These are phyloP conservation scores for Naja naja DNA, from an alignment of 2,113 vertebrate genomes.

Conservation along the genomic window DNA sequence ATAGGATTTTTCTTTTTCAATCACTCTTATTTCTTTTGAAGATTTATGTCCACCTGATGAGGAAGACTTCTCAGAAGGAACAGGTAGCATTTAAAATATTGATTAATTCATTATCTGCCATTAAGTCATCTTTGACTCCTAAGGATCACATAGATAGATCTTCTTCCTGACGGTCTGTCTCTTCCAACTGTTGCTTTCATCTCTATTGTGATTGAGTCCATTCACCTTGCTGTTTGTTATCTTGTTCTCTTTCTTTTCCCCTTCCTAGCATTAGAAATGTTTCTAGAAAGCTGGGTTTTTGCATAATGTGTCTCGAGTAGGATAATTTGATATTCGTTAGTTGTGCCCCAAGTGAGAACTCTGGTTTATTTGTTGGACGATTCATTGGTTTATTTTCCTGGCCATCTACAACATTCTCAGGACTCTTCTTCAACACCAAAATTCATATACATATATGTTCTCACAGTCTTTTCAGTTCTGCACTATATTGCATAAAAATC, in stretches of 20 bases:
- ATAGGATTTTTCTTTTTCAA: background rate
- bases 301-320: background rate
- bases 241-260: background rate
- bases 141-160: background rate
- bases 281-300: background rate
- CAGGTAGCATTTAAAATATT: background rate
- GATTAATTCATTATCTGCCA: background rate
- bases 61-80: background rate
- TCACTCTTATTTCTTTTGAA: background rate
- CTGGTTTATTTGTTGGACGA: background rate
- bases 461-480: background rate
- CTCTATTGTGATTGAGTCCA: background rate
- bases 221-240: background rate
- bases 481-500: background rate
- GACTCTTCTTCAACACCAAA: background rate
- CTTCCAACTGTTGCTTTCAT: background rate
- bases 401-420: background rate
- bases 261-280: background rate
- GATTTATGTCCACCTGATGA: background rate
- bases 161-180: background rate
- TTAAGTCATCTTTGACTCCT: background rate
- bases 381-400: background rate
- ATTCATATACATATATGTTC: background rate
- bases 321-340: background rate
- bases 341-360: background rate